Conservation (phyloP, 2,888 invertebrate genomes). For the Sipha maydis region DNA sequence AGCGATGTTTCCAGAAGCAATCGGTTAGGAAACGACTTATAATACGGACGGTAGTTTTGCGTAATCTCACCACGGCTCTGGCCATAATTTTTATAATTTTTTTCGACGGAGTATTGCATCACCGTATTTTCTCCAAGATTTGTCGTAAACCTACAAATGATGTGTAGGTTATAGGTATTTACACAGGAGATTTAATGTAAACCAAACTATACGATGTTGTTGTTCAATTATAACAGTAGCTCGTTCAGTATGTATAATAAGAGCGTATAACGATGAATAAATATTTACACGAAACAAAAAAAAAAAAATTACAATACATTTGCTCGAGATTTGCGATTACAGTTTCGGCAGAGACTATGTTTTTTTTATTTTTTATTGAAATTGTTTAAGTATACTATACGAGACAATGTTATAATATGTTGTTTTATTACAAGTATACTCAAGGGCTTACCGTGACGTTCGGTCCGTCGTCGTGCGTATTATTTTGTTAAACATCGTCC, state of each 20-base stretch:
- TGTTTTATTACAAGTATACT: too few relatives aligned
- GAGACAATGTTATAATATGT: too few relatives aligned
- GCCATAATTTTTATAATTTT: neutral
- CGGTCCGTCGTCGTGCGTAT: neutral
- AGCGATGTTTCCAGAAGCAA: too few relatives aligned
- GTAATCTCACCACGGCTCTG: neutral
- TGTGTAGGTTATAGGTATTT: neutral
- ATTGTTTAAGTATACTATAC: too few relatives aligned
- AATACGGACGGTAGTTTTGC: too few relatives aligned
- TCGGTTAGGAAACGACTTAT: too few relatives aligned
- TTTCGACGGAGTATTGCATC: neutral
- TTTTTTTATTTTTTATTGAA: too few relatives aligned
- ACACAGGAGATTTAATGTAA: neutral
- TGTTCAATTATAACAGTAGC: neutral
- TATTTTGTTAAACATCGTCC: neutral
- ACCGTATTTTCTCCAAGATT: neutral
- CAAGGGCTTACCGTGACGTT: neutral
- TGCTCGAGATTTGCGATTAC: neutral
- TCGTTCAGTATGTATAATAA: neutral
- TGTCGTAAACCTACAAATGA: neutral
- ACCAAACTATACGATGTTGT: neutral
- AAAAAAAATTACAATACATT: neutral
- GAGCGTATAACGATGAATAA: neutral
- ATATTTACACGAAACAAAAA: neutral
- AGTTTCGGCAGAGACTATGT: neutral